These are phyloP conservation scores for Hybognathus amarus DNA, from an alignment of 2,797 vertebrate genomes.

Conservation along the genomic window DNA sequence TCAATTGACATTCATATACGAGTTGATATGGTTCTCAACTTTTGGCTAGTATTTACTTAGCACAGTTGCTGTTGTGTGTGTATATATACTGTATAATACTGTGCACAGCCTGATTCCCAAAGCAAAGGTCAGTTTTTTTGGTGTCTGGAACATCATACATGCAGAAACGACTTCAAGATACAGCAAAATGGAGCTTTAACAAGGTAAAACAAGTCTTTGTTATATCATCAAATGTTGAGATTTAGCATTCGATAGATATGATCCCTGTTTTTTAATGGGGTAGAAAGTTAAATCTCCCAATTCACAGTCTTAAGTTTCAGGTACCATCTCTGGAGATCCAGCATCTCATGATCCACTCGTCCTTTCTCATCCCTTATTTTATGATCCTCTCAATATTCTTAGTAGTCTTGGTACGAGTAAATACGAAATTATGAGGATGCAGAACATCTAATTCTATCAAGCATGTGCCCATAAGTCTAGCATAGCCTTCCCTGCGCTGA, in stretches of 20 bases:
- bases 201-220: neutral
- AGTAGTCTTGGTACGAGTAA: constrained; percentile 38
- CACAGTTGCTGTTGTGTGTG: neutral
- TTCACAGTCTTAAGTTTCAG: constrained; percentile 23
- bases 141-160: neutral
- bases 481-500: constrained; percentile 19
- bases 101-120: neutral
- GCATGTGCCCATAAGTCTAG: constrained; percentile 25
- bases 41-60: neutral
- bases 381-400: constrained; percentile 30
- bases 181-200: neutral
- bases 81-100: constrained; percentile 13
- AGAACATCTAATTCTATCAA: constrained; percentile 35
- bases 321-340: neutral
- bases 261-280: constrained; percentile 28
- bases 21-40: neutral
- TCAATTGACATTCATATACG: neutral
- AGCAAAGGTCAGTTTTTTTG: constrained; percentile 10
- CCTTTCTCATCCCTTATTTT: neutral
- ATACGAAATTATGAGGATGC: constrained; percentile 19
- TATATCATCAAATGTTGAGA: neutral
- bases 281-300: neutral
- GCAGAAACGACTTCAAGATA: constrained; percentile 6
- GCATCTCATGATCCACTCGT: neutral
- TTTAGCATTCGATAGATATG: neutral